Conservation (phyloP, 53 echinoderm and acorn worm species). For the Paracentrotus lividus region DNA sequence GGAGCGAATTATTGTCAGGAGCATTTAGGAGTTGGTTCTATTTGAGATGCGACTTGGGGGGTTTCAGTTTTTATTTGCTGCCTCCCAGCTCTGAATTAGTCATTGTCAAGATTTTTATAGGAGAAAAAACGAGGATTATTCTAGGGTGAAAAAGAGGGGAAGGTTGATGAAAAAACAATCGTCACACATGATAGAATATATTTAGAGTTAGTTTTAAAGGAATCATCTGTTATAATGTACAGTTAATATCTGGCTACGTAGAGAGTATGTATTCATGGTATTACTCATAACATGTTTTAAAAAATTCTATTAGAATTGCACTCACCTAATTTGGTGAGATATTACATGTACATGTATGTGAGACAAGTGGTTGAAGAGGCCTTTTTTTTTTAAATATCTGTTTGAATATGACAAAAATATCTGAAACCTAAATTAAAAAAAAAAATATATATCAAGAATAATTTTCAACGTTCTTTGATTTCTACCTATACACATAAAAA, state of each 20-base stretch:
- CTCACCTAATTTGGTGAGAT: no score
- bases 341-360: no score
- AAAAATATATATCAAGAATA: no score
- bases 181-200: constrained; percentile 2
- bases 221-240: neutral
- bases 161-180: constrained; percentile 23
- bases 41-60: constrained; percentile 61
- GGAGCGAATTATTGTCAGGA: constrained; percentile 24
- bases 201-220: neutral
- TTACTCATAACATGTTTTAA: neutral
- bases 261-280: neutral
- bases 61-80: constrained; percentile 46
- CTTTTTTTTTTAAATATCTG: no score
- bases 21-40: neutral
- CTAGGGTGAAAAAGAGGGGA: neutral
- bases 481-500: no score
- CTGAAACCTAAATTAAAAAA: no score
- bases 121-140: neutral
- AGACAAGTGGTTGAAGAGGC: no score
- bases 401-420: no score
- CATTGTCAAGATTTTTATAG: constrained; percentile 57
- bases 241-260: neutral
- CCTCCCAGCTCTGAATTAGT: constrained; percentile 43
- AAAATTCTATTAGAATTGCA: no score
- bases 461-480: no score